Evolutionary conservation across 2,113 vertebrate species (phyloP).

Genomic region (Scomber scombrus): DNA sequence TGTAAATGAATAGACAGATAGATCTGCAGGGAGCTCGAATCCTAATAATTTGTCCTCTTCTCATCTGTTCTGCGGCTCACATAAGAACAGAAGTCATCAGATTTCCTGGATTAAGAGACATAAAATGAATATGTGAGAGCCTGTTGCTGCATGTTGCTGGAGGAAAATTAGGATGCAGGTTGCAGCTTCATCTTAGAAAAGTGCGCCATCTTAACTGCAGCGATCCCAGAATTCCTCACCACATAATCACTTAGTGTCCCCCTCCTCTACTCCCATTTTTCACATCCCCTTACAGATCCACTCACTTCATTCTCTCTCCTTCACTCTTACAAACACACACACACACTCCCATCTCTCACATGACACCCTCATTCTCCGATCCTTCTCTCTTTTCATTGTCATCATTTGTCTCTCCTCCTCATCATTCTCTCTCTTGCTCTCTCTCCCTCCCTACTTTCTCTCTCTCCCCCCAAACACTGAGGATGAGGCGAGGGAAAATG

Average conservation of each 20-base stretch:
- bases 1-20: too few relatives aligned
- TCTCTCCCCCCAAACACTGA: background rate
- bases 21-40: background rate
- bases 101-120: background rate
- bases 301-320: background rate
- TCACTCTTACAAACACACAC: background rate
- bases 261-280: background rate
- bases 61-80: background rate
- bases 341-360: background rate
- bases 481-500: conserved; percentile 2
- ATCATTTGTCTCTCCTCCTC: conserved; percentile 31
- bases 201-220: conserved; percentile 34
- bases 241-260: background rate
- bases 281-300: background rate
- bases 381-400: conserved; percentile 26
- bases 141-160: background rate
- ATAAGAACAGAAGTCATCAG: background rate
- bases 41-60: background rate
- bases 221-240: conserved; percentile 39
- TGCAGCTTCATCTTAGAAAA: conserved; percentile 22
- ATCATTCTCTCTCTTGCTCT: conserved; percentile 6
- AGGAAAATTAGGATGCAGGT: conserved; percentile 14
- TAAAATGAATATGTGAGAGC: background rate
- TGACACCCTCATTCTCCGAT: conserved; percentile 14
- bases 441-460: background rate